Evolutionary conservation across 2,113 vertebrate genomes (phyloP), one percentile per base, ranked within the genome.

Genomic region (Phalacrocorax brasilianus): DNA sequence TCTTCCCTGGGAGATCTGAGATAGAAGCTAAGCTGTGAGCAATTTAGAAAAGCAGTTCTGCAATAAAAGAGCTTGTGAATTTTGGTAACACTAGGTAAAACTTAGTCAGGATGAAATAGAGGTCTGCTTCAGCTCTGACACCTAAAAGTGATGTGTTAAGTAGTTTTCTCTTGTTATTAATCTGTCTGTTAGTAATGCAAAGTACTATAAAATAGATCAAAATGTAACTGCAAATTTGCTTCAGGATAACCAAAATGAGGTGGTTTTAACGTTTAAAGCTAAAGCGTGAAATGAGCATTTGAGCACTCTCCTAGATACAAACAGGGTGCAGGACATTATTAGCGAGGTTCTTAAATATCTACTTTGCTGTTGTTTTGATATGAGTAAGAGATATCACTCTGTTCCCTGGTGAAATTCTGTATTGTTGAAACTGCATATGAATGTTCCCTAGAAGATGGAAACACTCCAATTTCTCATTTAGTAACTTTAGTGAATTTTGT

Each of bases 401-500:
- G 18, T 27, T 79, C 21, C 75, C n/a, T 61, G 35, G 11, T 45
- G 33, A 90, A 93, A 88, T 40, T 7, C 1, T 61, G 40, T 55
- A 22, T 73, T 56, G 6, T 32, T 86, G 63, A 70, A 87, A 14
- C 14, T 76, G 22, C 32, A 7, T 23, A 26, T 6, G 1, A 66
- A 6, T n/a, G 6, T 44, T 66, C 17, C 12, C 8, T 38, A 8
- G 42, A 68, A 38, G 16, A 15, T 3, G 0, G 0, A 6, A 30
- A 76, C 15, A 4, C 5, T 13, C 4, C 45, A 18, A 24, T 32
- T 82, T 85, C 12, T 73, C 3, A 30, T 66, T 79, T 59, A 84
- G 14, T 45, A 32, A 33, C 12, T 63, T 68, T 4, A 77, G 7
- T 49, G 33, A 62, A 47, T 83, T 56, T 5, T 62, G 8, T 40